Evolutionary conservation across 23 tunicate genomes (phyloP).

Genomic region (Ciona savignyi): DNA sequence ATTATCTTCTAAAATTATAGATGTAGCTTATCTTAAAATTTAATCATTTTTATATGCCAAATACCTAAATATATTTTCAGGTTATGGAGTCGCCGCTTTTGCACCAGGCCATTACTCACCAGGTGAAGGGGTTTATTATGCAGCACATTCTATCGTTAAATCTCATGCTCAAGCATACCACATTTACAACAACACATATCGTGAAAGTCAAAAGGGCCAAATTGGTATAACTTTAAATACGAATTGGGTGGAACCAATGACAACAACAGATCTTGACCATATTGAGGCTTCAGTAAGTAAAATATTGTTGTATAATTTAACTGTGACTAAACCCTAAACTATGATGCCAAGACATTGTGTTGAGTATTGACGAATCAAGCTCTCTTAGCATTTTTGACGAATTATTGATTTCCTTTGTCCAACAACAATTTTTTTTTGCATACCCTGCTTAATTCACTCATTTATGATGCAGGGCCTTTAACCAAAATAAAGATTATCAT

Average conservation of each 20-base stretch:
- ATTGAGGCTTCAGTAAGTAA: constrained; percentile 74
- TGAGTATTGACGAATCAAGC: too few relatives aligned
- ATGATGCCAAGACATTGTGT: too few relatives aligned
- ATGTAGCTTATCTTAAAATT: too few relatives aligned
- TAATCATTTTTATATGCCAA: too few relatives aligned
- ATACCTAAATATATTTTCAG: constrained; percentile 20
- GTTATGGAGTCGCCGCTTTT: constrained; percentile 76
- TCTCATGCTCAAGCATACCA: constrained; percentile 90
- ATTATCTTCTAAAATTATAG: too few relatives aligned
- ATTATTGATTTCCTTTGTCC: too few relatives aligned
- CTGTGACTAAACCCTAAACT: too few relatives aligned
- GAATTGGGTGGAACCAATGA: constrained; percentile 81
- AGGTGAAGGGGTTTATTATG: constrained; percentile 69
- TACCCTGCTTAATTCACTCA: too few relatives aligned
- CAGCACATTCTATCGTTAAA: constrained; percentile 89
- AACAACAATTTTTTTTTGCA: too few relatives aligned
- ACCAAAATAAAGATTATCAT: too few relatives aligned
- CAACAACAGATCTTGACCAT: constrained; percentile 50
- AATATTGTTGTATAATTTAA: too few relatives aligned
- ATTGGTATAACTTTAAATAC: constrained; percentile 91
- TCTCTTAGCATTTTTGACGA: too few relatives aligned
- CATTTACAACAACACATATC: constrained; percentile 70
- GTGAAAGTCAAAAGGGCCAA: constrained; percentile 61
- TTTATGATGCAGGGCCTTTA: not conserved
- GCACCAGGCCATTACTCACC: constrained; percentile 63